Percentiles rank a stretch among this genome's conserved stretches.
These are phyloP conservation scores for Metopolophium dirhodum DNA, from an alignment of 1,140 invertebrate species.

Conservation along the genomic window DNA sequence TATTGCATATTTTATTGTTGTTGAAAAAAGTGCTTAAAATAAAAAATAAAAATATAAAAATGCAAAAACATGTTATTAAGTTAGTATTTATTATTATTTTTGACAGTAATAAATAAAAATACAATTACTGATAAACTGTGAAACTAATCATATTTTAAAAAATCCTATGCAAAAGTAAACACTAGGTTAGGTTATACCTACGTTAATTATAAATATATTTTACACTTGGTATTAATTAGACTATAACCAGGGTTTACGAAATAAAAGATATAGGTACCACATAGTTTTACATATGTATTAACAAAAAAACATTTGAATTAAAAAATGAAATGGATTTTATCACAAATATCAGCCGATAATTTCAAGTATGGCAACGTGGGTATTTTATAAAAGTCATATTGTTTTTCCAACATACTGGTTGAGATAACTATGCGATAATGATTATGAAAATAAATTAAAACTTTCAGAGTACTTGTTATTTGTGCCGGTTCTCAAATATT, in stretches of 20 bases:
- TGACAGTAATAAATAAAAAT: neutral
- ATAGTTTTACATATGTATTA: too few species aligned
- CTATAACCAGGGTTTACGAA: neutral
- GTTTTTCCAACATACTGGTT: neutral
- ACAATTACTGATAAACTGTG: neutral
- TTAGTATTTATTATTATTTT: neutral
- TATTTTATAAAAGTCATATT: neutral
- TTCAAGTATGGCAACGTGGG: neutral
- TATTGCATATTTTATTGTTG: neutral
- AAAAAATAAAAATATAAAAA: too few species aligned
- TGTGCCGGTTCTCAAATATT: neutral
- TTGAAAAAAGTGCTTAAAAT: neutral
- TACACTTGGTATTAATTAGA: too few species aligned
- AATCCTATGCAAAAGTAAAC: neutral
- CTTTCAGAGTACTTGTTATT: neutral
- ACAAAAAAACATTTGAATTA: too few species aligned
- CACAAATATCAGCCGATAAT: neutral
- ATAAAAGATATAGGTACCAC: too few species aligned
- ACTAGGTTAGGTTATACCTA: too few species aligned
- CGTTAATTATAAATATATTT: too few species aligned
- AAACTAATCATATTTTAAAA: neutral
- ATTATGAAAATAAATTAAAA: neutral
- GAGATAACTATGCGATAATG: neutral
- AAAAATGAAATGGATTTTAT: neutral
- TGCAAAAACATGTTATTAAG: neutral